Base-by-base conservation (phyloP, 2,888 invertebrate species). In the Sericinus montela region DNA sequence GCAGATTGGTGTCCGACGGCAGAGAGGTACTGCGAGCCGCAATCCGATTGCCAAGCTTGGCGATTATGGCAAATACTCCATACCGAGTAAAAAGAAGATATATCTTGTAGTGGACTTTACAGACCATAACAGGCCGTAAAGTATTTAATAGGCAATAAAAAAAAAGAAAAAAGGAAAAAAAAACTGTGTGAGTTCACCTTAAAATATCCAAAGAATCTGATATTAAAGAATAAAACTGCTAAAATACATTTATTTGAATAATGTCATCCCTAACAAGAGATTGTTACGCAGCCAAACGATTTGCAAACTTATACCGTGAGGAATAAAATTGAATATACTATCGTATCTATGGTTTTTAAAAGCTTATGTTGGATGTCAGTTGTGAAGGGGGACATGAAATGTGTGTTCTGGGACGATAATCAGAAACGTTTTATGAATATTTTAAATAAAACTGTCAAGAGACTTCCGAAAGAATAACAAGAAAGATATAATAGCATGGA, bases 151-250 rank as follows among this genome's bases (percentile, higher is more conserved):
- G n/a, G n/a, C n/a, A n/a, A n/a, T n/a, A n/a, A n/a, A n/a, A n/a
- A n/a, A n/a, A n/a, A n/a, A n/a, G n/a, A n/a, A n/a, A n/a, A n/a
- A n/a, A n/a, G n/a, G n/a, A n/a, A n/a, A n/a, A n/a, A n/a, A n/a
- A n/a, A n/a, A 36, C 32, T 28, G 23, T 52, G 36, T 45, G 48
- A 36, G 39, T 43, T 23, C 16, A 5, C 4, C 11, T 30, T 5
- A 30, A n/a, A 30, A 30, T 25, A 25, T 30, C 11, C 16, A 14
- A 13, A 15, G 14, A 62, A 65, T 48, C 30, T 62, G 48, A 69
- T 76, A 78, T 71, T 69, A 77, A 67, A 69, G 72, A 79, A 79
- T 80, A 75, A 81, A 82, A 80, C 75, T 80, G 83, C 80, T 80
- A 80, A 75, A 81, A 75, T 67, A 68, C 71, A 76, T 80, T 80